A percentile compares a stretch with the other conserved stretches of the same genome.
Conservation (phyloP, 2,888 invertebrate genomes). For the Spatulosminthurus flaviceps region DNA sequence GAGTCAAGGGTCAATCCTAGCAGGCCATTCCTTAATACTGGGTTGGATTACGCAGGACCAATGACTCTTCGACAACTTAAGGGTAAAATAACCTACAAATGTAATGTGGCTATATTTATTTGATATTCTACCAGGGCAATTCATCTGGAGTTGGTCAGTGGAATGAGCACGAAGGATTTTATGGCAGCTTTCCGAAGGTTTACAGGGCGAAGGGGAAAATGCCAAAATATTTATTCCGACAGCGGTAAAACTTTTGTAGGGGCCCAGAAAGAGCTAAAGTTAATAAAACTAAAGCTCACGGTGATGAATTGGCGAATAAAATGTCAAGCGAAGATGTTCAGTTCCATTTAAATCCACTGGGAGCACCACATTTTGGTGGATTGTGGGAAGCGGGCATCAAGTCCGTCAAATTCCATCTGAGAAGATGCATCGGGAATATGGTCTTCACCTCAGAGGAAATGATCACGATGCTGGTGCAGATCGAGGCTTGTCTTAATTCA, state of each 20-base stretch:
- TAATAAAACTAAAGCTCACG: not conserved
- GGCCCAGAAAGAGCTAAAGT: slow-evolving; percentile 48
- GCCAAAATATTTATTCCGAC: slow-evolving; percentile 48
- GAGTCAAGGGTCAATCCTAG: slow-evolving; percentile 61
- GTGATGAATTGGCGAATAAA: not conserved
- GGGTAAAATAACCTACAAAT: slow-evolving; percentile 27
- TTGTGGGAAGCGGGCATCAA: slow-evolving; percentile 57
- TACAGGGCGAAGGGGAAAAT: slow-evolving; percentile 38
- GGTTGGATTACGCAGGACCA: slow-evolving; percentile 65
- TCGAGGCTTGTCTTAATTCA: slow-evolving; percentile 64
- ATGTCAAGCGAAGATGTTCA: slow-evolving; percentile 41
- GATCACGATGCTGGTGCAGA: slow-evolving; percentile 49
- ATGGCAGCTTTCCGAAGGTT: slow-evolving; percentile 49
- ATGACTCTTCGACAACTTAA: slow-evolving; percentile 54
- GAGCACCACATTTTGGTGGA: slow-evolving; percentile 47
- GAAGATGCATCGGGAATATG: not conserved
- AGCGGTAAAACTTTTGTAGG: slow-evolving; percentile 57
- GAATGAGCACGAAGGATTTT: slow-evolving; percentile 51
- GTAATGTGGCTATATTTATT: slow-evolving; percentile 48
- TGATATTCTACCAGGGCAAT: slow-evolving; percentile 49
- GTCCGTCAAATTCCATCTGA: slow-evolving; percentile 53
- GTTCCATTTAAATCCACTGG: slow-evolving; percentile 33
- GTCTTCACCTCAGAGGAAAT: slow-evolving; percentile 34
- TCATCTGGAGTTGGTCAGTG: slow-evolving; percentile 51
- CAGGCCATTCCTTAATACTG: slow-evolving; percentile 64